Evolutionary conservation across 1,140 invertebrate species (phyloP).

Genomic region (Camponotus floridanus): DNA sequence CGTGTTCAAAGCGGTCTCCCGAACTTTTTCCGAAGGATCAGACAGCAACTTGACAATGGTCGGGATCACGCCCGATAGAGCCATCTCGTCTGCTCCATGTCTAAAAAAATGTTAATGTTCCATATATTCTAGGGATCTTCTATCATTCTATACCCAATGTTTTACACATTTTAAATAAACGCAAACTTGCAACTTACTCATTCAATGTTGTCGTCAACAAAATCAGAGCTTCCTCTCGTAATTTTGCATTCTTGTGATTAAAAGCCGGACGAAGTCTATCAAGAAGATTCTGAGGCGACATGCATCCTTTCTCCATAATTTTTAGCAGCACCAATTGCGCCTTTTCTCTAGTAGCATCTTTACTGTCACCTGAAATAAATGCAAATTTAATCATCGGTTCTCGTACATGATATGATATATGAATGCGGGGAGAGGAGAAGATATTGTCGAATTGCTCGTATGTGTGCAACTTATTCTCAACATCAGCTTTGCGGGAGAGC

Average conservation of each 20-base stretch:
- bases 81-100: conserved; percentile 93
- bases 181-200: conserved; percentile 88
- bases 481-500: conserved; percentile 8
- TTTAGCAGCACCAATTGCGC: conserved; percentile 93
- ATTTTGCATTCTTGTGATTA: conserved; percentile 94
- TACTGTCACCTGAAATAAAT: conserved; percentile 89
- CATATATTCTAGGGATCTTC: background rate
- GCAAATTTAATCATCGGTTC: conserved; percentile 7
- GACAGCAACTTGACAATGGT: conserved; percentile 94
- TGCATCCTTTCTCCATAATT: conserved; percentile 92
- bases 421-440: background rate
- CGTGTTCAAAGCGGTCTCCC: conserved; percentile 94
- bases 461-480: background rate
- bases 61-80: conserved; percentile 93
- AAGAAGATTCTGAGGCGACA: conserved; percentile 92
- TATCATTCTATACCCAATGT: background rate
- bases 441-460: background rate
- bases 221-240: conserved; percentile 93
- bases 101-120: conserved; percentile 85
- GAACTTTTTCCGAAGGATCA: conserved; percentile 95
- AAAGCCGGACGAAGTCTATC: conserved; percentile 92
- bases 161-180: background rate
- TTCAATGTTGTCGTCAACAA: conserved; percentile 93
- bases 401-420: background rate
- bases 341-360: conserved; percentile 94